A percentile compares a stretch with the other conserved stretches of the same genome.
Evolutionary conservation across 2,888 invertebrate genomes (phyloP).

Genomic region (Pterostichus madidus): DNA sequence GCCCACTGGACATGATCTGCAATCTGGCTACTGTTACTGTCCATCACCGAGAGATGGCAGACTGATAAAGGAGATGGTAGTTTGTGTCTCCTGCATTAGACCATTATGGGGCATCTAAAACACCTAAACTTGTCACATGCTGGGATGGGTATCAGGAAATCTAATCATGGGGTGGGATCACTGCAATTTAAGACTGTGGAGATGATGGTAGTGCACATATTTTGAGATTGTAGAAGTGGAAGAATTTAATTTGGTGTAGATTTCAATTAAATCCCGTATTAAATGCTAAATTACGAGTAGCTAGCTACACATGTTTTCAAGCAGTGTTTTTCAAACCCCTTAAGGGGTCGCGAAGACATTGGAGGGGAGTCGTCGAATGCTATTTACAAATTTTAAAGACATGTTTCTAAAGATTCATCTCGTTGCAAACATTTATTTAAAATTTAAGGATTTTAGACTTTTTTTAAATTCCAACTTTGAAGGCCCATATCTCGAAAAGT

Average conservation of each 20-base stretch:
- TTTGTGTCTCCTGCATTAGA: conserved; percentile 2
- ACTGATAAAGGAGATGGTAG: conserved; percentile 26
- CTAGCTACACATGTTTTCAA: no score
- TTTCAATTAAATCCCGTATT: no score
- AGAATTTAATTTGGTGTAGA: conserved; percentile 20
- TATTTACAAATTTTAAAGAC: no score
- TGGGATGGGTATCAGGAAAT: conserved; percentile 5
- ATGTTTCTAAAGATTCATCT: no score
- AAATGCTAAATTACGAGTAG: no score
- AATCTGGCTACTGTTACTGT: conserved; percentile 45
- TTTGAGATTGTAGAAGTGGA: neutral
- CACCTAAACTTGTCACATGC: conserved; percentile 29
- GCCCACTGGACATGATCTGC: conserved; percentile 45
- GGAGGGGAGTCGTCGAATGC: no score
- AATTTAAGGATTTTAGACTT: no score
- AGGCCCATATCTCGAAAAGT: no score
- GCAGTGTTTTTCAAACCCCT: no score
- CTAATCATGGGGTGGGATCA: conserved; percentile 8
- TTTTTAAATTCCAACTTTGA: no score
- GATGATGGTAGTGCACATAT: neutral
- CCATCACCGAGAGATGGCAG: conserved; percentile 55
- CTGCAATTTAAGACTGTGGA: conserved; percentile 24
- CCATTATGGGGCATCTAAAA: conserved; percentile 38
- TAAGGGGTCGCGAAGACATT: no score
- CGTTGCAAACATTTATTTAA: no score